Conservation (phyloP, 2,113 vertebrate species). For the Herpetotheres cachinnans region DNA sequence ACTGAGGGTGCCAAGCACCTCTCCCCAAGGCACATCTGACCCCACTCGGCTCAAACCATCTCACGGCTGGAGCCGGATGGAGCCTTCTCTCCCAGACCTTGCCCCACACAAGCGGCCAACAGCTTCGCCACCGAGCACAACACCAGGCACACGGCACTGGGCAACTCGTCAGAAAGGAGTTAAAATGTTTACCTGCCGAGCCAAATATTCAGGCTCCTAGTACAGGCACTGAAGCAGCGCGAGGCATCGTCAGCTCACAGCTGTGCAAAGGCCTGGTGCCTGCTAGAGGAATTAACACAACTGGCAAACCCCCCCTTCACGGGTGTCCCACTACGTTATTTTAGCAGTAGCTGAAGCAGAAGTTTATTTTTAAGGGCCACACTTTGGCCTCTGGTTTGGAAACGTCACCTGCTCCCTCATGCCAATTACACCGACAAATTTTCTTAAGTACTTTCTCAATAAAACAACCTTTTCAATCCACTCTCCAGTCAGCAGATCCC, state of each 20-base stretch:
- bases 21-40: not conserved
- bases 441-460: not conserved
- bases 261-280: not conserved
- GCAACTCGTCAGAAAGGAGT: not conserved
- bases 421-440: rapidly evolving
- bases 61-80: not conserved
- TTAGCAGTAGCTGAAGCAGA: not conserved
- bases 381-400: not conserved
- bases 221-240: rapidly evolving
- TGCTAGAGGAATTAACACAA: not conserved
- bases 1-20: not conserved
- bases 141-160: rapidly evolving
- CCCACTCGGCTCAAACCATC: not conserved
- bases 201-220: not conserved
- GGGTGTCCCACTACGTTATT: rapidly evolving
- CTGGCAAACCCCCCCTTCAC: rapidly evolving
- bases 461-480: not conserved
- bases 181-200: not conserved
- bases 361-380: not conserved
- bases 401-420: not conserved
- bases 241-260: not conserved
- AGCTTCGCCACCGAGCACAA: not conserved
- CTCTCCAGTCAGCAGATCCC: not conserved
- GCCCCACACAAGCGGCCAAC: not conserved
- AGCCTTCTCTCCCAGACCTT: not conserved